Evolutionary conservation across 2,888 invertebrate species (phyloP), one percentile per base, ranked within the genome.

Genomic region (Erannis defoliaria): DNA sequence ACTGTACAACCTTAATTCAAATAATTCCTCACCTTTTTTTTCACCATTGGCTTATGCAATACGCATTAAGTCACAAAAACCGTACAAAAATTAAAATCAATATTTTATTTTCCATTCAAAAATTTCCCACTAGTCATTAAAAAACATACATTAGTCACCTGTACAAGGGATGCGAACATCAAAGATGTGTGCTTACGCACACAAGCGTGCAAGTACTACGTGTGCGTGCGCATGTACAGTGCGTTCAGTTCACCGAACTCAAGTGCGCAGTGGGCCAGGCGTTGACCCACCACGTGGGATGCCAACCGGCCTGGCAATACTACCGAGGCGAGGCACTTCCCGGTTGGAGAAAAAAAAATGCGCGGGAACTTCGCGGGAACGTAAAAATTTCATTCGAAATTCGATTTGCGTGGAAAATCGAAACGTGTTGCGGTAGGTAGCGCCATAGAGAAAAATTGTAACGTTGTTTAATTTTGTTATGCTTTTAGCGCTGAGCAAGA

Each of bases 251-350:
- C 86, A 86, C 67, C 85, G 89, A 90, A 86, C 90, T 80, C 81
- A 62, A 69, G 68, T 75, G 82, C 85, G 85, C 90, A 92, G 88
- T 92, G 88, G 90, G 89, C 85, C 91, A 92, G 86, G 31, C 91
- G 82, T 89, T 91, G 91, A 90, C 88, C 90, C 76, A 86, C 89
- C 91, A 92, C 91, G 90, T 91, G 91, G 90, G 88, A 72, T 72
- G 81, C 38, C 53, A 50, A 55, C 50, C 55, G 43, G 60, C 55
- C 60, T 72, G 71, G 73, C 71, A 71, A 79, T 61, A 64, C 38
- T 18, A 18, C 18, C 5, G 51, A 46, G 55, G 49, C 5, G 51
- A 46, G 55, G 49, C 51, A 64, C 67, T 67, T 70, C 69, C 69
- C 69, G 67, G 65, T 70, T 70, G 18, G 54, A 61, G 45, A 62